Evolutionary conservation across 2,888 invertebrate species (phyloP).

Genomic region (Malacosoma neustria): DNA sequence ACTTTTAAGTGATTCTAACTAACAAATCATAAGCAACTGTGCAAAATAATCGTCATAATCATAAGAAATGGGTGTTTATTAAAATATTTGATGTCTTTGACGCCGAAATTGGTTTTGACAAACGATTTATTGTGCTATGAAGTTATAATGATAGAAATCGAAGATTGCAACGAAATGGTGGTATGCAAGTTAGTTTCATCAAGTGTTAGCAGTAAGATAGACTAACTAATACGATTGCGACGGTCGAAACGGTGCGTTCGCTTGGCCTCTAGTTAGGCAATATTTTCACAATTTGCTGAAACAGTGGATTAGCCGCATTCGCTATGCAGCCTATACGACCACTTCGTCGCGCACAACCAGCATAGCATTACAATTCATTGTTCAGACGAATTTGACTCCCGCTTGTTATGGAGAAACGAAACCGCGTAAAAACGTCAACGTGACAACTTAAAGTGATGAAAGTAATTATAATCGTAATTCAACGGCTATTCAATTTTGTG

Average conservation of each 20-base stretch:
- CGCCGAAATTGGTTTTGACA: conserved; percentile 41
- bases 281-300: conserved; percentile 54
- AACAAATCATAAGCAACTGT: too few relatives aligned
- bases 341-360: conserved; percentile 18
- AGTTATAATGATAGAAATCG: conserved; percentile 55
- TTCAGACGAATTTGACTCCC: background rate
- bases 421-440: background rate
- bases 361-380: conserved; percentile 5
- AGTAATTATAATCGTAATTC: conserved; percentile 6
- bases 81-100: conserved; percentile 29
- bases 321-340: conserved; percentile 30
- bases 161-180: conserved; percentile 43
- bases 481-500: conserved; percentile 5
- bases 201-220: conserved; percentile 19
- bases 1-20: too few relatives aligned
- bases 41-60: too few relatives aligned
- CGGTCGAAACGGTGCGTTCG: conserved; percentile 21
- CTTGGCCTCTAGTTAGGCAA: conserved; percentile 33
- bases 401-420: background rate
- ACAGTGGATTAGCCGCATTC: conserved; percentile 48
- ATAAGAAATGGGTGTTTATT: conserved; percentile 23
- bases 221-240: conserved; percentile 16
- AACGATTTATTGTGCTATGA: conserved; percentile 42
- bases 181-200: conserved; percentile 34
- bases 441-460: conserved; percentile 1